A percentile compares a stretch with the other conserved stretches of the same genome.
Conservation (phyloP, 1,140 invertebrate genomes). For the Phymastichus coffea region DNA sequence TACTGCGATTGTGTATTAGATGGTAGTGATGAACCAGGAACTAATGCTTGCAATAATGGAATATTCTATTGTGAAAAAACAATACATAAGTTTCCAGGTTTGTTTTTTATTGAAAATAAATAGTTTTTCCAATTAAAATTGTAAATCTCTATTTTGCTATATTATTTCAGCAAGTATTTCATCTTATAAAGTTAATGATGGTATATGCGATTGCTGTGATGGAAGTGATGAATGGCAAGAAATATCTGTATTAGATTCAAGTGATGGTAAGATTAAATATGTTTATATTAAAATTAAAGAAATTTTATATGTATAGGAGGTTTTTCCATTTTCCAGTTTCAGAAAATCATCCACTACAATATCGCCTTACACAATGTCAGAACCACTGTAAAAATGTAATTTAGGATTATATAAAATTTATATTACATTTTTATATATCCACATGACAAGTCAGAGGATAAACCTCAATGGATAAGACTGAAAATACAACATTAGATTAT, state of each 20-base stretch:
- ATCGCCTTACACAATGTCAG: not conserved
- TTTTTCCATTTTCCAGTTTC: slow-evolving; percentile 13
- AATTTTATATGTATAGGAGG: not conserved
- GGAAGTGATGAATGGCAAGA: slow-evolving; percentile 73
- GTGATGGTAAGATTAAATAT: slow-evolving; percentile 28
- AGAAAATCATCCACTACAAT: not conserved
- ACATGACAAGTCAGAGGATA: not conserved
- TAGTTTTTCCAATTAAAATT: slow-evolving; percentile 15
- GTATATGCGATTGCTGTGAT: slow-evolving; percentile 90
- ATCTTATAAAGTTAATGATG: slow-evolving; percentile 84
- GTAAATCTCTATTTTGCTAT: too few species aligned
- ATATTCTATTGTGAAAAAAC: slow-evolving; percentile 71
- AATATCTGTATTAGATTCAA: slow-evolving; percentile 22
- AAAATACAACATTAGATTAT: too few species aligned
- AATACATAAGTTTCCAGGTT: slow-evolving; percentile 29
- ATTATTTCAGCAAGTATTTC: slow-evolving; percentile 52
- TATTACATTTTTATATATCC: not conserved
- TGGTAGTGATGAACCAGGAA: slow-evolving; percentile 89
- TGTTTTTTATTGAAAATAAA: slow-evolving; percentile 4
- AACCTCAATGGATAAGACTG: slow-evolving; percentile 21
- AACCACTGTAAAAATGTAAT: not conserved
- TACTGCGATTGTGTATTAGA: slow-evolving; percentile 87
- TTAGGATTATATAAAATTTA: not conserved
- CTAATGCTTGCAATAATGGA: slow-evolving; percentile 81
- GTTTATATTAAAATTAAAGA: slow-evolving; percentile 9